Conservation (phyloP, 2,113 vertebrate genomes). For the Tragelaphus imberbis region DNA sequence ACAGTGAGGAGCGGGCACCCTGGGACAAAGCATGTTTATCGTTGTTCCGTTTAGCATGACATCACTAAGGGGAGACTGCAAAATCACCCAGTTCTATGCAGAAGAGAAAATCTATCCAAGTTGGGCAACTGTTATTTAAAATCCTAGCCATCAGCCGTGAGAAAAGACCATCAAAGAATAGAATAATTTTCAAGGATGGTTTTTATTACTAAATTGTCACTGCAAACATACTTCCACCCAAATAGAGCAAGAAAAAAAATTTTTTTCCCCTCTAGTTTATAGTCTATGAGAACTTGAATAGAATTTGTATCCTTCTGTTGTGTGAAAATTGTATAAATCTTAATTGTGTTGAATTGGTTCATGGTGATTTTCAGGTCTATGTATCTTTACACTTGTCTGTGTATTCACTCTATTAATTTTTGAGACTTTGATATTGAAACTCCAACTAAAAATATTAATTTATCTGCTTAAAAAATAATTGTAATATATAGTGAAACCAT, state of each 20-base stretch:
- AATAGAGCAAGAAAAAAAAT: constrained; percentile 2
- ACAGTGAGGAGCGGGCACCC: not conserved
- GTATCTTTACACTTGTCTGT: not conserved
- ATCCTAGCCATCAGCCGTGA: not conserved
- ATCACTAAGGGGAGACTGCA: not conserved
- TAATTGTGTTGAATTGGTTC: not conserved
- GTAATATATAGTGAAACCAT: not conserved
- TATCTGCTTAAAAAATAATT: not conserved
- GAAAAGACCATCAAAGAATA: constrained; percentile 11
- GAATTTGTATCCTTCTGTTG: not conserved
- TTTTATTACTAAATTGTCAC: constrained; percentile 30
- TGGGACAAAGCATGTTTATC: not conserved
- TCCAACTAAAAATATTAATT: not conserved
- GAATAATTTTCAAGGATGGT: not conserved
- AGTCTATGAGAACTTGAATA: not conserved
- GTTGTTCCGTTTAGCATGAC: not conserved
- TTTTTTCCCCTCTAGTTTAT: not conserved
- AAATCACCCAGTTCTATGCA: not conserved
- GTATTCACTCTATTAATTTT: not conserved
- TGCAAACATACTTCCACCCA: constrained; percentile 2
- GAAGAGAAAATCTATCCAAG: constrained; percentile 29
- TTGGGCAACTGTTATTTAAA: constrained; percentile 29
- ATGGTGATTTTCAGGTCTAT: not conserved
- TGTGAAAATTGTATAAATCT: not conserved
- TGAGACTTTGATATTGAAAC: not conserved